Evolutionary conservation across 1,140 invertebrate genomes (phyloP), one percentile per base, ranked within the genome.

Genomic region (Drusus annulatus): DNA sequence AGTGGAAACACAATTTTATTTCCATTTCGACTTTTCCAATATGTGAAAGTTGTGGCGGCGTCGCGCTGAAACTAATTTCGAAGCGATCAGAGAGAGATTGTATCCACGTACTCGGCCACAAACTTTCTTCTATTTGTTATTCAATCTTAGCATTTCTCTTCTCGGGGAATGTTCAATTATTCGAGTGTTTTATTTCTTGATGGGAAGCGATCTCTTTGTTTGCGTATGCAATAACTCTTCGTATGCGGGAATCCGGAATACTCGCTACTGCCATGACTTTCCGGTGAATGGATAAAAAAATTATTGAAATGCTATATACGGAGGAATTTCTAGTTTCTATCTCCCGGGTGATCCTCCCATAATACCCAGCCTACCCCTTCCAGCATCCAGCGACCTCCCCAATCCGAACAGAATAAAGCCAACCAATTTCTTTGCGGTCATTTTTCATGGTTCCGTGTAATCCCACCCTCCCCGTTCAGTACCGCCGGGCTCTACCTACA

Each of bases 401-500:
- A 56, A n/a, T 23, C 19, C 58, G 58, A 15, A 19, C 36, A 7
- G 25, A 68, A 25, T 75, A 83, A 83, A 83, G 74, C 81, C 81
- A 73, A 25, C 81, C 81, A 83, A 83, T 83, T 83, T 83, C 76
- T 68, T 16, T 62, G 28, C 74, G 80, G 80, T 84, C 83, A 79
- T 82, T 84, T 84, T 84, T 84, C 84, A 83, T 83, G 73, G 79
- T 84, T 80, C 58, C 36, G 51, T 51, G 77, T 82, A 82, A 79
- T 82, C 76, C 68, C 51, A 65, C 54, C 79, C 50, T 58, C 60
- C 19, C 77, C 76, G 28, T 19, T 28, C 21, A 13, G 23, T n/a
- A 16, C 25, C 25, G 23, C 60, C 6, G 2, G 31, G 31, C 31
- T 45, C 1, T 2, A 45, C 36, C 36, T 45, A 45, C 36, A 13